phyloP scores from a whole-genome alignment of 2,797 vertebrate species.

The Gallirallus australis region DNA sequence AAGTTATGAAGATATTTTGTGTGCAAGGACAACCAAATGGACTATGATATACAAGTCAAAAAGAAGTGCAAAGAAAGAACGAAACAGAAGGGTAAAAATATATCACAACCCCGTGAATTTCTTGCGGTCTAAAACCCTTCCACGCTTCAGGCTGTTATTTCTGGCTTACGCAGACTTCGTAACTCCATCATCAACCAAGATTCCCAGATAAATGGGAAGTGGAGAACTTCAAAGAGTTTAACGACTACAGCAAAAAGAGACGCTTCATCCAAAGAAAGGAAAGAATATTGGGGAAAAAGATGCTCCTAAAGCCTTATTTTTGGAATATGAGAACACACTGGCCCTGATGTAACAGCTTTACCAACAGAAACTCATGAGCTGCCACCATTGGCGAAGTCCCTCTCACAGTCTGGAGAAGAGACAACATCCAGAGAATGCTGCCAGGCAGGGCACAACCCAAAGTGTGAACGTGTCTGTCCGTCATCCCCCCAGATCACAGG shows the following conservation, averaged over 20 bases:
- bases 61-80: background rate
- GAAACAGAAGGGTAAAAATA: slow-evolving; percentile 10
- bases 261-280: background rate
- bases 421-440: fast-evolving
- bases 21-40: background rate
- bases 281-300: background rate
- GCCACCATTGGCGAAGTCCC: background rate
- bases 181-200: background rate
- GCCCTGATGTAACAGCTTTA: background rate
- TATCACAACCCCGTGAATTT: background rate
- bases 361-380: fast-evolving
- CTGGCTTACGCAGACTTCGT: slow-evolving; percentile 17
- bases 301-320: background rate
- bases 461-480: background rate
- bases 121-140: background rate
- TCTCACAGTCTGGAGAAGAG: background rate
- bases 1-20: background rate
- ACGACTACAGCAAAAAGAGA: background rate
- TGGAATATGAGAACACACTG: fast-evolving
- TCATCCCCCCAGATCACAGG: background rate
- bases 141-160: slow-evolving; percentile 11
- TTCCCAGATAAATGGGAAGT: background rate
- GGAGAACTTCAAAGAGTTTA: background rate
- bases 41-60: background rate
- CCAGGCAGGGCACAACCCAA: background rate